These are phyloP conservation scores for Sinelater perroti DNA, from an alignment of 2,888 invertebrate species.

Conservation along the genomic window DNA sequence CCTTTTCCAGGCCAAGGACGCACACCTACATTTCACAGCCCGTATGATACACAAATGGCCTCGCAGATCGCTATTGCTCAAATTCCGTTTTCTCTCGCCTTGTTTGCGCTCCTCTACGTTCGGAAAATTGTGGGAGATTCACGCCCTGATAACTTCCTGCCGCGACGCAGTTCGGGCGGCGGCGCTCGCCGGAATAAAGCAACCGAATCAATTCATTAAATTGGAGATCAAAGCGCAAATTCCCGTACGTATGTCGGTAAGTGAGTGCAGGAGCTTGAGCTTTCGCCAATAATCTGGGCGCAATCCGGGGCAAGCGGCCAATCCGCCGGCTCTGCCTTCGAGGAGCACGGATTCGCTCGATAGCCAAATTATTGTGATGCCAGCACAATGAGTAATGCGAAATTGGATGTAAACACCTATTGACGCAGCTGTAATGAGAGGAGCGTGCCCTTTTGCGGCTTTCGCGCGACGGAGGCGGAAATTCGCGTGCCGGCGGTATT, in stretches of 20 bases:
- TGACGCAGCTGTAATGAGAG: too few relatives aligned
- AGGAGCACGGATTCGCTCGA: conserved; percentile 27
- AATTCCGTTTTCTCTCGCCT: conserved; percentile 1
- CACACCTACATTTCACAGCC: conserved; percentile 23
- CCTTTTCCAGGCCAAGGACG: conserved; percentile 23
- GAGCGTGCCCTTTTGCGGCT: too few relatives aligned
- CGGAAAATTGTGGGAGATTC: background rate
- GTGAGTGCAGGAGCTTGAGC: conserved; percentile 24
- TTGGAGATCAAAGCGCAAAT: conserved; percentile 25
- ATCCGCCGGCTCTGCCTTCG: conserved; percentile 29
- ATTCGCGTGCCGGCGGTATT: too few relatives aligned
- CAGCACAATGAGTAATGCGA: conserved; percentile 28
- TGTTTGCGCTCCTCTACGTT: too few relatives aligned
- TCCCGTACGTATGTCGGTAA: conserved; percentile 22
- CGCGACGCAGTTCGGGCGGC: too few relatives aligned
- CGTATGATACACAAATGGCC: conserved; percentile 17
- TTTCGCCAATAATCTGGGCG: conserved; percentile 32
- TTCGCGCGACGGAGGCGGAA: too few relatives aligned
- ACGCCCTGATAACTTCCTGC: background rate
- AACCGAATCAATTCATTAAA: conserved; percentile 29
- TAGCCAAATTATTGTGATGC: conserved; percentile 33
- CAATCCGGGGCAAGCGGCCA: conserved; percentile 31
- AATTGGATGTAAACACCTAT: conserved; percentile 25
- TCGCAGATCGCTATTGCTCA: conserved; percentile 6
- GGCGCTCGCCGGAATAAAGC: background rate